phyloP scores from a whole-genome alignment of 2,797 vertebrate genomes.

The Megalops cyprinoides region DNA sequence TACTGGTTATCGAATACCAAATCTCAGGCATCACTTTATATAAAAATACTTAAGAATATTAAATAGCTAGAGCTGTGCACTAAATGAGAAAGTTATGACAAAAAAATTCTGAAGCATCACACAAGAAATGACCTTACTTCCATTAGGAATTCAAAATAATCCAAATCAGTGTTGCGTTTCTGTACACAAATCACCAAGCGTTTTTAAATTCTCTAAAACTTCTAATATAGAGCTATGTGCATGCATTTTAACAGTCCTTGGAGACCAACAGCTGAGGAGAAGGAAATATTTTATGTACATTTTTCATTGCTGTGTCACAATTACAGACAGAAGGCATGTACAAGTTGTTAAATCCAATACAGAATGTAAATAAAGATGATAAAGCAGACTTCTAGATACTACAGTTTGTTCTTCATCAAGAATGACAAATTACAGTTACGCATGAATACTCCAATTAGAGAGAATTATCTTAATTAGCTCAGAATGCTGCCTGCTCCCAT shows the following conservation, averaged over 20 bases:
- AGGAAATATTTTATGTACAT: background rate
- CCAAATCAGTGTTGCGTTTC: background rate
- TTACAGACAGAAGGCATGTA: background rate
- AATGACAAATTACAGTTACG: constrained; percentile 8
- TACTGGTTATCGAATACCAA: too few species aligned
- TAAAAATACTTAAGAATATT: background rate
- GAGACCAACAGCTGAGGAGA: background rate
- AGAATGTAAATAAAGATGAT: background rate
- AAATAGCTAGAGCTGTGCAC: too few species aligned
- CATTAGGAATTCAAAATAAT: background rate
- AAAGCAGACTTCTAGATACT: background rate
- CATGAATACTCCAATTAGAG: constrained; percentile 3
- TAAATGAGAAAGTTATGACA: too few species aligned
- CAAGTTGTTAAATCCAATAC: background rate
- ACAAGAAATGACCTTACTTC: background rate
- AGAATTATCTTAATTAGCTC: constrained; percentile 3
- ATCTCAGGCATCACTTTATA: background rate
- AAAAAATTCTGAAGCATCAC: background rate
- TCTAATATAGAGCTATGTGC: background rate
- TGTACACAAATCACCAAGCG: background rate
- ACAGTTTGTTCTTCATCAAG: background rate
- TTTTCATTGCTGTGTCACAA: background rate
- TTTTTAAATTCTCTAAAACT: background rate
- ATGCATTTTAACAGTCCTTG: background rate
- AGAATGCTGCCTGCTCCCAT: background rate